phyloP scores from a whole-genome alignment of 2,797 vertebrate species.

The Thalassophryne amazonica region DNA sequence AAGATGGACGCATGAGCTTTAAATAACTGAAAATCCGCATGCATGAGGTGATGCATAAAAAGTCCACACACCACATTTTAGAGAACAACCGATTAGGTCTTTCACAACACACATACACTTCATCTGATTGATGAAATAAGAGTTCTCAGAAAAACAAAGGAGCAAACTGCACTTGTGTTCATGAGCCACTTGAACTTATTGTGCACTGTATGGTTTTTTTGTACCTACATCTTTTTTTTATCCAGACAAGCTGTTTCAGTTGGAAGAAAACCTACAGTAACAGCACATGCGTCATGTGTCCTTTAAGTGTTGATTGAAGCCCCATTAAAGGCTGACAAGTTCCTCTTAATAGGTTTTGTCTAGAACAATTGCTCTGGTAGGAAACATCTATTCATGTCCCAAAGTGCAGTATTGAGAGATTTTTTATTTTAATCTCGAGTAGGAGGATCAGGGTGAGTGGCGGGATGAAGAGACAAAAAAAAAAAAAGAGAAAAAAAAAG shows the following conservation, averaged over 20 bases:
- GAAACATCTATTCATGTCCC: constrained; percentile 25
- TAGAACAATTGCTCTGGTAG: constrained; percentile 17
- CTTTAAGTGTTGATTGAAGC: neutral
- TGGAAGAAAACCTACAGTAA: constrained; percentile 1
- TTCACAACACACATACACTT: neutral
- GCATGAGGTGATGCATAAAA: neutral
- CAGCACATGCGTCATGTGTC: neutral
- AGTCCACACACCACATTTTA: constrained; percentile 42
- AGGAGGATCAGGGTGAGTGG: neutral
- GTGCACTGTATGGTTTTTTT: constrained; percentile 6
- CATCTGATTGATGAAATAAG: constrained; percentile 31
- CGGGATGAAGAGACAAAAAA: constrained; percentile 1
- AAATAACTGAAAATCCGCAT: constrained; percentile 28
- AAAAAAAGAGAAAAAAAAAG: too few species aligned
- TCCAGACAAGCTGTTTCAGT: constrained; percentile 13
- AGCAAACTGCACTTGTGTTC: neutral
- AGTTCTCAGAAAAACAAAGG: constrained; percentile 26
- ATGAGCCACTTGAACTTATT: constrained; percentile 1
- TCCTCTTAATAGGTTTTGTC: constrained; percentile 14
- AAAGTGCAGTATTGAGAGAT: constrained; percentile 13
- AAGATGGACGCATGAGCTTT: constrained; percentile 5
- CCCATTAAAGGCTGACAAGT: constrained; percentile 11
- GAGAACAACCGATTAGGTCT: constrained; percentile 22
- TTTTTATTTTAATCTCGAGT: constrained; percentile 13
- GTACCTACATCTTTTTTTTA: constrained; percentile 3